Conservation (phyloP, 2,888 invertebrate genomes). For the Amphipoea oculea region DNA sequence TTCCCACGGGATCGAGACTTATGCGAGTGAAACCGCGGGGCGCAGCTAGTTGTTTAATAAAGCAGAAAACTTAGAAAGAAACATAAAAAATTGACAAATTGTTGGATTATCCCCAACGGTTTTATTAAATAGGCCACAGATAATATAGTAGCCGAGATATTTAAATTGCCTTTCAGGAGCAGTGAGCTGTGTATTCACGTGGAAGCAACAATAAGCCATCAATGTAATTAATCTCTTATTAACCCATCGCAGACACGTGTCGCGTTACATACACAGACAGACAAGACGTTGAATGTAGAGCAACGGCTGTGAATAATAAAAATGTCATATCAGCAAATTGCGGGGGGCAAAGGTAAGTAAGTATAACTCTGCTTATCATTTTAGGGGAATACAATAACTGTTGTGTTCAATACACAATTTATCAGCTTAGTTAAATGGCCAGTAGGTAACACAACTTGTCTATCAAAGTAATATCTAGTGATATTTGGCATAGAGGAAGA, state of each 20-base stretch:
- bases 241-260: constrained; percentile 4
- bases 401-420: background rate
- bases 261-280: constrained; percentile 3
- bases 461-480: background rate
- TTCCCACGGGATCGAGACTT: no score
- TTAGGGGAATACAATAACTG: background rate
- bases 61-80: no score
- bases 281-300: background rate
- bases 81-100: no score
- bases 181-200: background rate
- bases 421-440: background rate
- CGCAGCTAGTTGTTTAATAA: no score
- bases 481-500: background rate
- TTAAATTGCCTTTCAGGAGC: background rate
- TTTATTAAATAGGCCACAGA: background rate
- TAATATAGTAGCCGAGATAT: background rate
- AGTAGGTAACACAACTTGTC: background rate
- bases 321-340: background rate
- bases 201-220: constrained; percentile 25
- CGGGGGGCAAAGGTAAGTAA: background rate
- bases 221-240: constrained; percentile 10
- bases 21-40: no score
- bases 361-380: background rate
- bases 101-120: background rate
- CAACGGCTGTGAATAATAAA: background rate